phyloP scores from a whole-genome alignment of 2,888 invertebrate genomes.

The Lomographa bimaculata region DNA sequence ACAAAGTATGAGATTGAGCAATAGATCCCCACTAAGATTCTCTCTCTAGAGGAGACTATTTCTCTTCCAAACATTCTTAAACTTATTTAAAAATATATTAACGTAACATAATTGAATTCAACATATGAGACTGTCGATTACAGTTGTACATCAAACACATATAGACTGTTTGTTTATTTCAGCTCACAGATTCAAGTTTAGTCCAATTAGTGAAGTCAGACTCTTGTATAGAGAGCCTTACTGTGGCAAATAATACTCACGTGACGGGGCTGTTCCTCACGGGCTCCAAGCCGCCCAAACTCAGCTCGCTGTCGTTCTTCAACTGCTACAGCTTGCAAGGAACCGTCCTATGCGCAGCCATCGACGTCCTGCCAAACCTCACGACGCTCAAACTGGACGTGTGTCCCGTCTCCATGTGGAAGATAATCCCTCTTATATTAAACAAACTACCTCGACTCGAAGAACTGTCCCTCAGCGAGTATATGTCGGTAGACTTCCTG shows the following conservation, averaged over 20 bases:
- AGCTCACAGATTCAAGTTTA: conserved; percentile 72
- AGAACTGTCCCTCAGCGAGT: conserved; percentile 69
- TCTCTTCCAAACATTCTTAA: no score
- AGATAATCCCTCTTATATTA: conserved; percentile 62
- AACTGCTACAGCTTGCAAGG: conserved; percentile 75
- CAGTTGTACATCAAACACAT: no score
- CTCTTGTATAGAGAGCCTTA: conserved; percentile 59
- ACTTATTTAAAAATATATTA: no score
- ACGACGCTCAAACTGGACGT: conserved; percentile 63
- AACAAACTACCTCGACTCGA: conserved; percentile 59
- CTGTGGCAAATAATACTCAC: conserved; percentile 66
- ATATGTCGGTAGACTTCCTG: conserved; percentile 49
- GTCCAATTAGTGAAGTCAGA: conserved; percentile 66
- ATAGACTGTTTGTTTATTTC: conserved; percentile 35
- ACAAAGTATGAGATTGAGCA: no score
- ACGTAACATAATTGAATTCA: no score
- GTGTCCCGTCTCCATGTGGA: conserved; percentile 67
- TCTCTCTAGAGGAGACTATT: no score
- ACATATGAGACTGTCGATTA: no score
- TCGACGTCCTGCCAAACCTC: conserved; percentile 55
- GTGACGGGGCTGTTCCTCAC: conserved; percentile 72
- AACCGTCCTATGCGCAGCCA: conserved; percentile 59
- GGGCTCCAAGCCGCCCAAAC: conserved; percentile 49
- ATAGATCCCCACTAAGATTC: no score
- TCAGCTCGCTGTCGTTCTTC: conserved; percentile 61